These are phyloP conservation scores for Otis tarda DNA, from an alignment of 2,113 vertebrate genomes.

Conservation along the genomic window DNA sequence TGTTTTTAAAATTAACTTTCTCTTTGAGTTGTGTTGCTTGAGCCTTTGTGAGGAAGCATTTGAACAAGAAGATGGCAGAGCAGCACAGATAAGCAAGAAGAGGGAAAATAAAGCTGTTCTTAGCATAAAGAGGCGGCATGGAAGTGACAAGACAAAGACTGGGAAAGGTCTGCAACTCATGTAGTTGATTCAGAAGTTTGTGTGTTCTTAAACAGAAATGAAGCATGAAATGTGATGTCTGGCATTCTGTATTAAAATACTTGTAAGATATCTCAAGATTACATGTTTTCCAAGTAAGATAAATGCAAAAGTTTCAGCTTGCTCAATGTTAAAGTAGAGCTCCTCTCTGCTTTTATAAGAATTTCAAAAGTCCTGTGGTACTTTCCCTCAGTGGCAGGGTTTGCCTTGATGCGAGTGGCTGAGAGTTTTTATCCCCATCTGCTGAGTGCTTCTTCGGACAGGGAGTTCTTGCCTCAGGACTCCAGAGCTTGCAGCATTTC, in stretches of 20 bases:
- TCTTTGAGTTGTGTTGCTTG: neutral
- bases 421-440: neutral
- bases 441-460: neutral
- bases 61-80: neutral
- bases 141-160: neutral
- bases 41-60: neutral
- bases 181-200: neutral
- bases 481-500: neutral
- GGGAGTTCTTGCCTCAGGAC: neutral
- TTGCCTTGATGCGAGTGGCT: neutral
- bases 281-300: neutral
- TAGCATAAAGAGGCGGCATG: neutral
- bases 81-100: neutral
- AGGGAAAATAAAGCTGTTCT: neutral
- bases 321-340: neutral
- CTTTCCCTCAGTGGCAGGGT: neutral
- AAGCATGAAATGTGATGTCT: neutral
- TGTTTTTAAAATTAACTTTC: neutral
- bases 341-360: neutral
- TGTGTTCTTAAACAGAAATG: neutral
- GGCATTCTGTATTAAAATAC: neutral
- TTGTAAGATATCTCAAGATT: neutral
- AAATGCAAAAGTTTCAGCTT: neutral
- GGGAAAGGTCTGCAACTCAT: neutral
- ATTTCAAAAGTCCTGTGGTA: neutral